phyloP scores from a whole-genome alignment of 2,888 invertebrate genomes.

The Lithophane socia region DNA sequence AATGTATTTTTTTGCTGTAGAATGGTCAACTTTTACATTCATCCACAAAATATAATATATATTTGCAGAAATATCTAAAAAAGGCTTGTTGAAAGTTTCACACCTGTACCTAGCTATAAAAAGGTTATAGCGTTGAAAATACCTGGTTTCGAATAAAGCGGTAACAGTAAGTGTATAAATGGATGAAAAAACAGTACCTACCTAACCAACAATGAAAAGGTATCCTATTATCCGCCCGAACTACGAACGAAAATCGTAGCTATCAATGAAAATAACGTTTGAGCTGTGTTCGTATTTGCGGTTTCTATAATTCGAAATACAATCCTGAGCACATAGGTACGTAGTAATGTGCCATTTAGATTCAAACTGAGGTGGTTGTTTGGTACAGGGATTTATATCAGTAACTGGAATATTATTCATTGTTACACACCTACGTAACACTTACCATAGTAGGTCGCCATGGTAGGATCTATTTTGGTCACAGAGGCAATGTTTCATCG shows the following conservation, averaged over 20 bases:
- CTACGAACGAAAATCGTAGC: slow-evolving; percentile 28
- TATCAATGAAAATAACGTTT: slow-evolving; percentile 24
- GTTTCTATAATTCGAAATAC: slow-evolving; percentile 37
- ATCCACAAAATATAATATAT: neutral
- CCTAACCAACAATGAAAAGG: slow-evolving; percentile 35
- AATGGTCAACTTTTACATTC: slow-evolving; percentile 6
- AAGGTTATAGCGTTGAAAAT: slow-evolving; percentile 8
- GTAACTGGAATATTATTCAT: slow-evolving; percentile 38
- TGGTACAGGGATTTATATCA: slow-evolving; percentile 30
- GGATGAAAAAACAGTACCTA: slow-evolving; percentile 15
- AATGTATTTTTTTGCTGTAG: neutral
- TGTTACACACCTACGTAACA: slow-evolving; percentile 7
- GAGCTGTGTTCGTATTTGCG: slow-evolving; percentile 34
- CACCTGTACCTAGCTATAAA: neutral
- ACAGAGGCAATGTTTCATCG: slow-evolving; percentile 18
- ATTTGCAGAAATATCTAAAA: slow-evolving; percentile 12
- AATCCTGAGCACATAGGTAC: slow-evolving; percentile 32
- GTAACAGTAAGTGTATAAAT: slow-evolving; percentile 17
- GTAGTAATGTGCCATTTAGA: slow-evolving; percentile 41
- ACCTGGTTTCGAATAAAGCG: slow-evolving; percentile 22
- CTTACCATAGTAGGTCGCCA: neutral
- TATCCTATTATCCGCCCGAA: slow-evolving; percentile 28
- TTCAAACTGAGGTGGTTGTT: slow-evolving; percentile 31
- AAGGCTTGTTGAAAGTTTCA: neutral
- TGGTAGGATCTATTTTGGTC: slow-evolving; percentile 26